Base-by-base conservation (phyloP, 2,888 invertebrate species). In the Dryocosmus kuriphilus region DNA sequence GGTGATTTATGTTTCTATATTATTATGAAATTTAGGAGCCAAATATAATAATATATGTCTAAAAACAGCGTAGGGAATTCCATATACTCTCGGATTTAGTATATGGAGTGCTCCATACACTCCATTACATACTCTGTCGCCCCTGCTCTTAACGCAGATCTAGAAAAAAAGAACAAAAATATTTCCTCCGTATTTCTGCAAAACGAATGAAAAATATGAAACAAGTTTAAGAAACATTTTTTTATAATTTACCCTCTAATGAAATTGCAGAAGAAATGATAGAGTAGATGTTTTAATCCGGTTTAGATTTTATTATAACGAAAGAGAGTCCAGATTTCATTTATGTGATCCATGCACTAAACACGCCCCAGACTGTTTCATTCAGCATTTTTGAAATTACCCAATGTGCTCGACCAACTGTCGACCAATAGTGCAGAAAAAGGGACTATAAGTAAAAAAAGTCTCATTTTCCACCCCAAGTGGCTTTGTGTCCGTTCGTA, bases 371-470 rank as follows among this genome's bases (percentile, higher is more conserved):
- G 51, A 78, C 76, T 71, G 35, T 80, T 80, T 88, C 85, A 85
- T 85, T 83, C 86, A 78, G 84, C 83, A 87, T 89, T 89, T 87
- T 86, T 86, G 86, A 89, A 90, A 90, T 89, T 88, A 88, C 83
- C 77, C 81, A 81, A 85, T 82, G 86, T 85, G 85, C 77, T 74
- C 77, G 84, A 81, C 90, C 90, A 90, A 90, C 89, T 90, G 91
- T 89, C 87, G 81, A 81, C 57, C 32, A 46, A 32, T 51, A 55
- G n/a, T 35, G 16, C 41, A 77, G 51, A 63, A 80, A 81, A 81
- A 80, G 84, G 83, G 65, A 75, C 71, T 61, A 75, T 57, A 24
- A 80, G 82, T 82, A 83, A 84, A 79, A 79, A 61, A 74, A 76
- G 61, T 67, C 75, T 63, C 65, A 67, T 38, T 65, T 63, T 46